These are phyloP conservation scores for Craseonycteris thonglongyai DNA, from an alignment of 2,113 vertebrate species.

Conservation along the genomic window DNA sequence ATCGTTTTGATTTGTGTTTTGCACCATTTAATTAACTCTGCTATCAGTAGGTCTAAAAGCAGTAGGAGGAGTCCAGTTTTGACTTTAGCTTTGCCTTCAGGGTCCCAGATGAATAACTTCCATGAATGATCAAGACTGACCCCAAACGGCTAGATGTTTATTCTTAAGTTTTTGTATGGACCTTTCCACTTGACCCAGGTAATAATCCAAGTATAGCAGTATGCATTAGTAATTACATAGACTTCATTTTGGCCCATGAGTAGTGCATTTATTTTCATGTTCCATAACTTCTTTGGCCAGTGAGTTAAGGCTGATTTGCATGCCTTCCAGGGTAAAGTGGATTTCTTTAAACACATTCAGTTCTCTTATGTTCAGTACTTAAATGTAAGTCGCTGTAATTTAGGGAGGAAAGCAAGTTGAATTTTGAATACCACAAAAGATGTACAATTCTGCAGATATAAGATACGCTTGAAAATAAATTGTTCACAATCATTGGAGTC, in stretches of 20 bases:
- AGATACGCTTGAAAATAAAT: neutral
- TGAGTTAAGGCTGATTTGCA: neutral
- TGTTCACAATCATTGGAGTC: neutral
- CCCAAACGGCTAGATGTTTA: neutral
- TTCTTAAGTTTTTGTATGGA: neutral
- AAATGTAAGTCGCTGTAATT: neutral
- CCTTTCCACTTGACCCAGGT: neutral
- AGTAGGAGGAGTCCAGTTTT: neutral
- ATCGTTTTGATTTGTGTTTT: neutral
- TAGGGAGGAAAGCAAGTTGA: neutral
- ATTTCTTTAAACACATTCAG: neutral
- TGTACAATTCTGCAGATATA: neutral
- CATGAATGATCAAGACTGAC: neutral
- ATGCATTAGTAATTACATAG: neutral
- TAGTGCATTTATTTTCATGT: neutral
- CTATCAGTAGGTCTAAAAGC: neutral
- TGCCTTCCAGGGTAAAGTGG: neutral
- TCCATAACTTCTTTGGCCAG: neutral
- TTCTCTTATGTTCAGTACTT: neutral
- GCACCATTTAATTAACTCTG: neutral
- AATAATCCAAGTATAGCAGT: neutral
- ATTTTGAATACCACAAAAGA: neutral
- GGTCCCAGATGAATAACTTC: neutral
- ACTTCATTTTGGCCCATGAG: neutral
- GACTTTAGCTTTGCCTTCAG: neutral